phyloP scores from a whole-genome alignment of 30 jellyfish, hydroid and myxozoan genomes.

The Rhopilema esculentum region DNA sequence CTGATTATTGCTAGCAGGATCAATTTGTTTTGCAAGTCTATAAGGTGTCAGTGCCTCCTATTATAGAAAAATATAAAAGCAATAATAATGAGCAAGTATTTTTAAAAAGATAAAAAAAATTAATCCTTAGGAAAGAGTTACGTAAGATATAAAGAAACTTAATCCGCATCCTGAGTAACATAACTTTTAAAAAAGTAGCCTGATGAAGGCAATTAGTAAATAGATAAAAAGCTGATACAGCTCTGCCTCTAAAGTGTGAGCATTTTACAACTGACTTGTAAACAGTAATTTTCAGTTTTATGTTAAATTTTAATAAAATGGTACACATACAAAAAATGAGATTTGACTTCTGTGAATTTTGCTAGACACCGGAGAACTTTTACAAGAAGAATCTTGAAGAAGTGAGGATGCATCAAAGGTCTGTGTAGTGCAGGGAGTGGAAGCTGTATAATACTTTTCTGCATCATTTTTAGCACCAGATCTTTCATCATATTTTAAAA shows the following conservation, averaged over 20 bases:
- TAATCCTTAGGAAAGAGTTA: no score
- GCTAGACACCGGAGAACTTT: background rate
- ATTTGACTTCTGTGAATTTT: background rate
- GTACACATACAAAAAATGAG: slow-evolving; percentile 25
- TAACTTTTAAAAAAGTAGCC: no score
- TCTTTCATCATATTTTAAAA: background rate
- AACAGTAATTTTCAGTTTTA: background rate
- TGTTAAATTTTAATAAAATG: no score
- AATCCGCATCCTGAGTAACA: no score
- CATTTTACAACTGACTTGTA: background rate
- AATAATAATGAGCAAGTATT: no score
- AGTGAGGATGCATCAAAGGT: background rate
- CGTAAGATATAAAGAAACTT: no score
- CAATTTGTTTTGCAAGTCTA: background rate
- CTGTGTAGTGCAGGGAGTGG: background rate
- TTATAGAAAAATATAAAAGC: no score
- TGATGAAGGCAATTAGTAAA: no score
- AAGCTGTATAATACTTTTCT: background rate
- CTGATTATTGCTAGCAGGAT: background rate
- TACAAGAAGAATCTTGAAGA: background rate
- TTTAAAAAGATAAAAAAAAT: no score
- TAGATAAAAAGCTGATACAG: no score
- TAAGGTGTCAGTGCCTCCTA: slow-evolving; percentile 60
- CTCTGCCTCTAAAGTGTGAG: no score
- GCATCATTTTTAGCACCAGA: background rate